These are phyloP conservation scores for Zeus faber DNA, from an alignment of 2,113 vertebrate genomes.

Conservation along the genomic window DNA sequence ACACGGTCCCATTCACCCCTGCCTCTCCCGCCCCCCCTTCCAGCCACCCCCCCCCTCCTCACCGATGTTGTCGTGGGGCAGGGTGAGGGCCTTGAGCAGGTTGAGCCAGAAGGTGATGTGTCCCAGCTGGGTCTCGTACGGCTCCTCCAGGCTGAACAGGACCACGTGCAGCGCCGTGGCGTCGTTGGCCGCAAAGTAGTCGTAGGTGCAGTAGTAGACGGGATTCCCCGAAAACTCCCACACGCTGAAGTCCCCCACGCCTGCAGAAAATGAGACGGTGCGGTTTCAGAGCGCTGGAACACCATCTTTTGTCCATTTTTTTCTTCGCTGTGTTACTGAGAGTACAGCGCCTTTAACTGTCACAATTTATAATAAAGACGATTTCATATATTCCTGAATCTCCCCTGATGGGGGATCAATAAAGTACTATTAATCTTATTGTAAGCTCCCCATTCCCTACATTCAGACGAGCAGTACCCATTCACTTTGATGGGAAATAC, in stretches of 20 bases:
- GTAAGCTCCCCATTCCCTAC: background rate
- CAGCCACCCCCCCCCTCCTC: slow-evolving; percentile 30
- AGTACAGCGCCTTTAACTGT: background rate
- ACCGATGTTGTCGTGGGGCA: slow-evolving; percentile 89
- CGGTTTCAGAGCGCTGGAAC: background rate
- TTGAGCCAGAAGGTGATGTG: slow-evolving; percentile 98
- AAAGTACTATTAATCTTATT: background rate
- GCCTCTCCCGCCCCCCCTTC: too few species aligned
- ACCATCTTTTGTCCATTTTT: background rate
- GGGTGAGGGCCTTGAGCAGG: slow-evolving; percentile 88
- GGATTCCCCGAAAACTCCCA: slow-evolving; percentile 99
- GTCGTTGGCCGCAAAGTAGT: slow-evolving; percentile 95
- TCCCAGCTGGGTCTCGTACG: slow-evolving; percentile 92
- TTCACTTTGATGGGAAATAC: too few species aligned
- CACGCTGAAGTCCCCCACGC: slow-evolving; percentile 92
- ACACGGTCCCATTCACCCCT: too few species aligned
- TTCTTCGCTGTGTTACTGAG: background rate
- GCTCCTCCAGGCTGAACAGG: slow-evolving; percentile 92
- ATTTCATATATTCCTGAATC: background rate
- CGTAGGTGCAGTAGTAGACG: slow-evolving; percentile 93
- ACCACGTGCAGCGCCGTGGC: slow-evolving; percentile 87
- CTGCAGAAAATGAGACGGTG: slow-evolving; percentile 59
- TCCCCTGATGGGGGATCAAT: background rate
- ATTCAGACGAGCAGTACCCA: background rate
- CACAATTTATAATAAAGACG: background rate